Evolutionary conservation across 2,797 vertebrate genomes (phyloP).

Genomic region (Cyclura pinguis): DNA sequence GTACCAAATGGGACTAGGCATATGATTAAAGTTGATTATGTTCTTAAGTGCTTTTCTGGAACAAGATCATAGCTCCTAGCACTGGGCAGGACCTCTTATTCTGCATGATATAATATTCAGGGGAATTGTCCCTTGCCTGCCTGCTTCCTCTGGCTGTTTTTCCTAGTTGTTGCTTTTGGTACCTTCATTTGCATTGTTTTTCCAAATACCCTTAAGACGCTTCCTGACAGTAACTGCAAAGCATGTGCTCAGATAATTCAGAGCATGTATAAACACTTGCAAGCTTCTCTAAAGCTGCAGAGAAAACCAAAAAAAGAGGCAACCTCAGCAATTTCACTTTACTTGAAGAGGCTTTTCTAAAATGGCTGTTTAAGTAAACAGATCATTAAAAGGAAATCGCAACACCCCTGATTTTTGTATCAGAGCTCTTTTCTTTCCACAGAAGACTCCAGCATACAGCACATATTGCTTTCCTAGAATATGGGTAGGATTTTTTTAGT

Average conservation of each 20-base stretch:
- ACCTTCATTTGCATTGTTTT: constrained; percentile 24
- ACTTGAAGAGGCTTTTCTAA: constrained; percentile 28
- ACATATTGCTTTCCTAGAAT: not conserved
- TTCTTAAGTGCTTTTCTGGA: constrained; percentile 69
- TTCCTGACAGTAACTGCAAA: constrained; percentile 47
- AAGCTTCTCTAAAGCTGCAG: constrained; percentile 27
- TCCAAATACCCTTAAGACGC: constrained; percentile 44
- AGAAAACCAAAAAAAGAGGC: constrained; percentile 28
- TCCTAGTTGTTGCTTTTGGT: constrained; percentile 33
- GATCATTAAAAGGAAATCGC: constrained; percentile 33
- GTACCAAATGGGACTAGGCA: constrained; percentile 43
- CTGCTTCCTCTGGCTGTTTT: constrained; percentile 33
- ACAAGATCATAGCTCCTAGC: constrained; percentile 54
- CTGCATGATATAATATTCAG: constrained; percentile 23
- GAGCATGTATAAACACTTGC: constrained; percentile 26
- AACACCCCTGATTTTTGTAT: not conserved
- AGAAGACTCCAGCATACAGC: not conserved
- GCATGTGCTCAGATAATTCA: constrained; percentile 47
- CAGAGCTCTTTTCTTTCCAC: not conserved
- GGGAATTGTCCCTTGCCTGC: constrained; percentile 38
- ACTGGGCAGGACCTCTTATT: constrained; percentile 49
- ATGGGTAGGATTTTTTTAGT: constrained; percentile 32
- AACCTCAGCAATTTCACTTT: not conserved
- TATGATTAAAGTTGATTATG: constrained; percentile 62
- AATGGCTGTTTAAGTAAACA: constrained; percentile 38